These are phyloP conservation scores for Leiothrix lutea DNA, from an alignment of 2,113 vertebrate species.

Conservation along the genomic window DNA sequence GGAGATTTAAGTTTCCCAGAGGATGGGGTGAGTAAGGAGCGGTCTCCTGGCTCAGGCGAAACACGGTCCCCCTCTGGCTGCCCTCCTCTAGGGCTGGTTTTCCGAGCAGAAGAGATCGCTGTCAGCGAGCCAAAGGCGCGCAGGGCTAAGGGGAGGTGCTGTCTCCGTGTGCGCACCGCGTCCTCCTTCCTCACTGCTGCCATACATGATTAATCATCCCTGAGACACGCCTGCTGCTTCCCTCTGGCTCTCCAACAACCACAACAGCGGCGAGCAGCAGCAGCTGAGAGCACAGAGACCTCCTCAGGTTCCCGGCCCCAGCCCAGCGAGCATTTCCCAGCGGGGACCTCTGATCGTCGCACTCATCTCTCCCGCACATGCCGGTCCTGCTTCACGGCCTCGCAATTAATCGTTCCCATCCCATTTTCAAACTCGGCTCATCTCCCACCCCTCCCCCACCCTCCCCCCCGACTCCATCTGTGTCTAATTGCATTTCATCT, in stretches of 20 bases:
- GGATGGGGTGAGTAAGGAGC: neutral
- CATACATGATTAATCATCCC: constrained; percentile 68
- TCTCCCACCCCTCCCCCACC: constrained; percentile 25
- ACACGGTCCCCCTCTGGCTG: neutral
- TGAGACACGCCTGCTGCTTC: constrained; percentile 60
- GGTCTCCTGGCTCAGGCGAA: neutral
- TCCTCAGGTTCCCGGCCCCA: constrained; percentile 33
- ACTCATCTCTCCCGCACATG: neutral
- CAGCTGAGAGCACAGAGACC: constrained; percentile 36
- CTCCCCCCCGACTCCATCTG: constrained; percentile 41
- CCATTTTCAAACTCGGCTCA: constrained; percentile 20
- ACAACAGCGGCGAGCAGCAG: neutral
- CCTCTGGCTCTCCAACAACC: constrained; percentile 53
- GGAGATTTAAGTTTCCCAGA: neutral
- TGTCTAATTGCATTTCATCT: constrained; percentile 65
- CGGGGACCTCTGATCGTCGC: constrained; percentile 1
- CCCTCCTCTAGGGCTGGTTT: neutral
- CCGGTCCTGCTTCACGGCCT: neutral
- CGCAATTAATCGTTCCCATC: constrained; percentile 39
- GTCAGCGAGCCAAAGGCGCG: neutral
- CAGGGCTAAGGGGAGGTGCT: neutral
- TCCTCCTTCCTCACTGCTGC: constrained; percentile 45
- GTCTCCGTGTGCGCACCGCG: neutral
- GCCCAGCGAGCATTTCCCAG: constrained; percentile 16
- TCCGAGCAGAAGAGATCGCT: neutral